These are phyloP conservation scores for Paradisaea rubra DNA, from an alignment of 2,113 vertebrate species.

Conservation along the genomic window DNA sequence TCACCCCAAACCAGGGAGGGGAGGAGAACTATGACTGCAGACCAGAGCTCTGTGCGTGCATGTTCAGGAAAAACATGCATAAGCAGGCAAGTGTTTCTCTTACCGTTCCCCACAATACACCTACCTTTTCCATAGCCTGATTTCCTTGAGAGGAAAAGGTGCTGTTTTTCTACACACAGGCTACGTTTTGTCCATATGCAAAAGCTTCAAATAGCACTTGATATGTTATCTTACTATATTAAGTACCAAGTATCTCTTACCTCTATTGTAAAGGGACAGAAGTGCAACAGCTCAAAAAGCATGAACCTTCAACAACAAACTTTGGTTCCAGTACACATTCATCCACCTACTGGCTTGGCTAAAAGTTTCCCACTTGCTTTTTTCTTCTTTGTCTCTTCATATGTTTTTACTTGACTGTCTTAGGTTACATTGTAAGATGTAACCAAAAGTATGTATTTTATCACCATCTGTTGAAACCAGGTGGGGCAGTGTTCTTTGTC, in stretches of 20 bases:
- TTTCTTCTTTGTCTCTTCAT: background rate
- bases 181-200: background rate
- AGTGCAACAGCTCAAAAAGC: background rate
- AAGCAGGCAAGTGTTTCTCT: background rate
- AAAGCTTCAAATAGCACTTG: background rate
- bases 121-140: background rate
- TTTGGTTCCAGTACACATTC: background rate
- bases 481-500: too few species aligned
- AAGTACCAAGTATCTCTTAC: background rate
- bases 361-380: background rate
- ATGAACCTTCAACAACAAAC: background rate
- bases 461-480: too few species aligned
- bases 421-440: too few species aligned
- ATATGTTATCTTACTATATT: background rate
- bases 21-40: background rate
- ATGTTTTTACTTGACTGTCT: background rate
- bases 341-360: background rate
- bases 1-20: background rate
- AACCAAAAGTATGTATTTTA: too few species aligned
- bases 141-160: background rate
- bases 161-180: background rate
- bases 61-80: background rate
- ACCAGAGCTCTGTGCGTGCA: background rate
- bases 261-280: background rate
- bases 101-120: background rate